Percentiles rank a stretch among this genome's conserved stretches.
phyloP scores from a whole-genome alignment of 2,888 invertebrate species.

The Antitype chi region DNA sequence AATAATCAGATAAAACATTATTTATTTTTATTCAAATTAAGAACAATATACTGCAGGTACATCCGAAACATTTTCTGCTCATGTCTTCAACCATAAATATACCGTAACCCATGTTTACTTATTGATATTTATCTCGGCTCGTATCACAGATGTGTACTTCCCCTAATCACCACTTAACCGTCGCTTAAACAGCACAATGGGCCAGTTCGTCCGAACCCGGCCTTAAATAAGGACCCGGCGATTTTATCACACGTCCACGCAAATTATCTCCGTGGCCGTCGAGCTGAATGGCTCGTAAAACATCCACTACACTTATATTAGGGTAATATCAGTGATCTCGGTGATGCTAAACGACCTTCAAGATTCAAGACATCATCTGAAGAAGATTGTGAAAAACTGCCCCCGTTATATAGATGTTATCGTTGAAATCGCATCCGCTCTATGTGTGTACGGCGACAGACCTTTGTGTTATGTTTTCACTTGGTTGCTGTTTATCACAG shows the following conservation, averaged over 20 bases:
- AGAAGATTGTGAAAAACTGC: constrained; percentile 70
- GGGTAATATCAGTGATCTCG: constrained; percentile 84
- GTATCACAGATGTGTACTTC: constrained; percentile 63
- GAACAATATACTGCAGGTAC: constrained; percentile 5
- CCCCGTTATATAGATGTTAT: constrained; percentile 73
- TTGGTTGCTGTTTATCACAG: constrained; percentile 54
- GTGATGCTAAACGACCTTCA: constrained; percentile 80
- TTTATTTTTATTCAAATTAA: background rate
- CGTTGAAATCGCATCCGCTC: constrained; percentile 65
- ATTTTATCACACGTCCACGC: constrained; percentile 84
- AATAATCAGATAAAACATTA: constrained; percentile 1
- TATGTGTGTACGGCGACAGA: constrained; percentile 28
- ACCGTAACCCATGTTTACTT: constrained; percentile 56
- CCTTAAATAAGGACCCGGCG: constrained; percentile 76
- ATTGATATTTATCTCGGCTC: constrained; percentile 58
- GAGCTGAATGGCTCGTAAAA: constrained; percentile 81
- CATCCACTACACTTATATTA: constrained; percentile 83
- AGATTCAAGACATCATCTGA: constrained; percentile 73
- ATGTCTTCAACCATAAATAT: constrained; percentile 33
- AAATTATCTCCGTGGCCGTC: constrained; percentile 80
- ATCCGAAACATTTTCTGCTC: constrained; percentile 22
- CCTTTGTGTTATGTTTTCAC: constrained; percentile 59
- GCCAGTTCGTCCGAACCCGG: constrained; percentile 65
- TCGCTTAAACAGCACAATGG: constrained; percentile 79
- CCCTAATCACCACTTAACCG: constrained; percentile 74